Evolutionary conservation across 2,888 invertebrate genomes (phyloP).

Genomic region (Drosophila macrothrix): DNA sequence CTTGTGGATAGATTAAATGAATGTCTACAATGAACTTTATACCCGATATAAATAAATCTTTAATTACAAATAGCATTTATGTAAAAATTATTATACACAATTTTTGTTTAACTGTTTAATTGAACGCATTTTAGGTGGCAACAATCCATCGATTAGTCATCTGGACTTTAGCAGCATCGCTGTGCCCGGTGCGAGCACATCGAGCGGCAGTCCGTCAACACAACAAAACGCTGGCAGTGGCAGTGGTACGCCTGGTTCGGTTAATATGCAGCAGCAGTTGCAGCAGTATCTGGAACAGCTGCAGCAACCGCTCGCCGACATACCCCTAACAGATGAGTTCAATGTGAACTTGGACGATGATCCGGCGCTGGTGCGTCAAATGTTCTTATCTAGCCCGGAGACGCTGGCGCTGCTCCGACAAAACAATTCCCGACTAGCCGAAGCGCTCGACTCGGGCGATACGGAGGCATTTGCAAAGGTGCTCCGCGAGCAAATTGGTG

Average conservation of each 20-base stretch:
- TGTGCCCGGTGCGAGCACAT: slow-evolving; percentile 87
- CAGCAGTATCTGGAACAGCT: slow-evolving; percentile 35
- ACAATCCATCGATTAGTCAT: slow-evolving; percentile 62
- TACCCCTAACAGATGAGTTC: slow-evolving; percentile 82
- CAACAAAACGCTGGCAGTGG: slow-evolving; percentile 43
- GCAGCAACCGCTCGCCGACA: slow-evolving; percentile 46
- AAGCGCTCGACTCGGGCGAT: slow-evolving; percentile 94
- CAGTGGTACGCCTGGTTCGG: slow-evolving; percentile 1
- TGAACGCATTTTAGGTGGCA: slow-evolving; percentile 16
- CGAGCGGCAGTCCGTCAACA: slow-evolving; percentile 38
- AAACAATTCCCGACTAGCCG: slow-evolving; percentile 96
- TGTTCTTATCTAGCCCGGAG: slow-evolving; percentile 95
- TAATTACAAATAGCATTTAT: not conserved
- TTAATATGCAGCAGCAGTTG: slow-evolving; percentile 38
- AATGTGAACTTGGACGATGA: slow-evolving; percentile 89
- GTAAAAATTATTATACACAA: no score
- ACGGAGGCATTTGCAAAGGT: slow-evolving; percentile 92
- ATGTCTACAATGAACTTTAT: not conserved
- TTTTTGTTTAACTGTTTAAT: not conserved
- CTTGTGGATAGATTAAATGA: not conserved
- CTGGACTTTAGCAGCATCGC: slow-evolving; percentile 95
- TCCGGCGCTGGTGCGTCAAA: slow-evolving; percentile 93
- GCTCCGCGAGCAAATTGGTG: slow-evolving; percentile 92
- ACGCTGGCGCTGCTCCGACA: slow-evolving; percentile 95
- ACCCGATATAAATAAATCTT: not conserved